Base-by-base conservation (phyloP, 2,888 invertebrate species). In the Pantelozetes paolii region DNA sequence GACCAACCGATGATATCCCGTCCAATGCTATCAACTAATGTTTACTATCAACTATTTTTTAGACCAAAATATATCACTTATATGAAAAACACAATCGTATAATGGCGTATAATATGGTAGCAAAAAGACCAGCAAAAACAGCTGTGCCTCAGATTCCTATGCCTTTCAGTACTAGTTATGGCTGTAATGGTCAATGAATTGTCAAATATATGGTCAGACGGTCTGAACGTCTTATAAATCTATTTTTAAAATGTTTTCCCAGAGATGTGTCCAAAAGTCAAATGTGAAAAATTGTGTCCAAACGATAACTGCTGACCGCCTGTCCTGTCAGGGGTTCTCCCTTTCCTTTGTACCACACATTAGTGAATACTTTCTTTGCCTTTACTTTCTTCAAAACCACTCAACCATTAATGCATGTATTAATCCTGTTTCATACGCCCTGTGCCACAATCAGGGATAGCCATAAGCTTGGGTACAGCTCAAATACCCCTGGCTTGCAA, bases 271-370 rank as follows among this genome's bases (percentile, higher is more conserved):
- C 32, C 28, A 62, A 30, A 62, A 62, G 62, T 32, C 62, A 62
- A 20, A 32, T 9, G 62, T 62, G 62, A 62, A 62, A 32, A 62
- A 62, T 62, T 62, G 36, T 1, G 32, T 62, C 62, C 36, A 62
- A 62, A 36, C 32, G 62, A 62, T 62, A 36, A 62, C 62, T 62
- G 62, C n/a, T 30, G 62, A 62, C 62, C 62, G 62, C 59, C 50
- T 50, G 50, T 50, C 23, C 45, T 54, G 54, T 54, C 54, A 54
- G 23, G 54, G 23, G 54, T 2, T 54, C 28, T 28, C 23, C 23
- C 23, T 54, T 54, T 54, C 54, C 18, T 54, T 18, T 45, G 15
- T 13, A 45, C 11, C 36, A 36, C 15, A 54, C 8, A 54, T 54
- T 20, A 54, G 54, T 1, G 54, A 54, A 26, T 9, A 54, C 54